Base-by-base conservation (phyloP, 1,140 invertebrate genomes). In the Drosophila neocordata region DNA sequence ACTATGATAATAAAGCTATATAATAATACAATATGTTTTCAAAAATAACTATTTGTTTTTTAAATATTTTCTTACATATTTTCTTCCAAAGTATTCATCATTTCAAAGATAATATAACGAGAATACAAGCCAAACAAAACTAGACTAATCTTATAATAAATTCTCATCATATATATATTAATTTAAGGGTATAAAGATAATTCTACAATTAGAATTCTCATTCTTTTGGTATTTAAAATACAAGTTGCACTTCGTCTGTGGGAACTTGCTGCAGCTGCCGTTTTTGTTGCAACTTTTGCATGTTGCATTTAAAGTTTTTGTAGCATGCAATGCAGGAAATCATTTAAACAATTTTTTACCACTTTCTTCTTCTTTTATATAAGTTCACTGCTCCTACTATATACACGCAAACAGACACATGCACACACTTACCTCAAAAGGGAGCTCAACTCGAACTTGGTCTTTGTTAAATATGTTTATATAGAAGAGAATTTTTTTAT, bases 241-340 rank as follows among this genome's bases (percentile, higher is more conserved):
- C 22, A 18, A 18, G 13, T 44, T 44, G 7, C 13, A 15, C n/a
- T 1, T 44, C 15, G 38, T 8, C 15, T 18, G 13, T 44, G 57
- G 73, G 52, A 48, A 62, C 35, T 9, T 24, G 13, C 38, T 76
- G 52, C 60, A 31, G 27, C 6, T 31, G 6, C 6, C 27, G 27
- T 31, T 71, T 35, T 38, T 72, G 60, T 69, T 59, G 52, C 56
- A 27, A 20, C 34, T 84, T 73, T 71, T 85, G 64, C 81, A 84
- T 85, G 77, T 87, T 85, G 82, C 82, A 85, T 85, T 85, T 85
- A 81, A 85, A 78, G 82, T 87, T 83, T 81, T 62, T 75, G 83
- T 85, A 88, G 83, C 82, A 71, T 87, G 83, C 82, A 82, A 70
- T 87, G 82, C 75, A 87, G 82, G 82, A 85, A 85, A 85, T 87